Evolutionary conservation across 2,888 invertebrate species (phyloP), one percentile per base, ranked within the genome.

Genomic region (Trachelus tabidus): DNA sequence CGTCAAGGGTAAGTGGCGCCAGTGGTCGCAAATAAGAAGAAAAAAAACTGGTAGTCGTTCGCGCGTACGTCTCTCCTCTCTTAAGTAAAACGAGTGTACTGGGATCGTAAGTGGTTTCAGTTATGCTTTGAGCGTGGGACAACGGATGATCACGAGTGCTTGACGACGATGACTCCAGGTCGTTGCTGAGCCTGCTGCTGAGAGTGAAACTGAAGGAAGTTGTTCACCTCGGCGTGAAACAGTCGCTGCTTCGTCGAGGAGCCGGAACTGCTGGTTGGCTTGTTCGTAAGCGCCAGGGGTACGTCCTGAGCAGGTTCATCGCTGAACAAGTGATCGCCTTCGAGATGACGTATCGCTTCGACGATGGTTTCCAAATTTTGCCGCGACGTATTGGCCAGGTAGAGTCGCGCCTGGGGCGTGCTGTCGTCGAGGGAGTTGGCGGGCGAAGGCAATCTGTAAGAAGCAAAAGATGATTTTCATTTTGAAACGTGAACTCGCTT

Each of bases 301-400:
- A 90, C 88, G 76, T 90, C 89, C 80, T 91, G 92, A 89, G 84
- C 88, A 69, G 94, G 93, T 86, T 95, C 95, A 87, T 97, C 97
- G 83, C 95, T 95, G 92, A 98, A 98, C 90, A 98, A 93, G 91
- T 98, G 97, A 91, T 98, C 98, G 69, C 99, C 99, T 91, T 99
- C 99, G 84, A 99, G 93, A 91, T 99, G 99, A 69, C 98, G 95
- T 89, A 99, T 99, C 78, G 99, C 99, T 92, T 99, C 99, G 69
- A 99, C 98, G 85, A 99, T 99, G 23, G 99, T 99, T 92, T 99
- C 98, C 87, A 99, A 94, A 92, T 98, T 99, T 92, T 98, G 98
- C 77, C 98, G 95, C 82, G 98, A 97, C 76, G 96, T 96, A 83
- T 95, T 95, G 30, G 95, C 94, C 75, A 94, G 91, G 86, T 94